phyloP scores from a whole-genome alignment of 35 echinoderm and acorn worm genomes.

The Antedon bifida region DNA sequence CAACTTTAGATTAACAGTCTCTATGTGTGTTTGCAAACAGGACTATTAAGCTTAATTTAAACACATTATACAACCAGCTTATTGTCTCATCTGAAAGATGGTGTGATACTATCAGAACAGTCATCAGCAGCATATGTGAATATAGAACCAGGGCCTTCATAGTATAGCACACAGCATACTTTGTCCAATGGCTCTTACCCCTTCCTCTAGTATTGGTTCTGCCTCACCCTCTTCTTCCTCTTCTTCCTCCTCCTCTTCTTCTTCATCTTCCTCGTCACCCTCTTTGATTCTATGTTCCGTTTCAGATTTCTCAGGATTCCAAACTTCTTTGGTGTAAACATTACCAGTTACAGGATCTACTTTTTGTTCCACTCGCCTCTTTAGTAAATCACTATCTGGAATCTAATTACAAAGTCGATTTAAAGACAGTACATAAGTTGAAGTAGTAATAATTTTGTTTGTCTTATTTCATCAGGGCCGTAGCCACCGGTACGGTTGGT shows the following conservation, averaged over 20 bases:
- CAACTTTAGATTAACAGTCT: background rate
- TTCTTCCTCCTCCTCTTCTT: conserved; percentile 88
- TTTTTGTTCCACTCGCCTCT: conserved; percentile 46
- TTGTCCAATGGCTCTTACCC: background rate
- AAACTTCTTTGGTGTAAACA: conserved; percentile 71
- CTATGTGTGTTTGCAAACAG: background rate
- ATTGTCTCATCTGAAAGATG: too few relatives aligned
- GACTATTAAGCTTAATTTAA: too few relatives aligned
- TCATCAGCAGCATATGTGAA: too few relatives aligned
- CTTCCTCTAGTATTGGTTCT: background rate
- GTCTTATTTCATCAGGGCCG: too few relatives aligned
- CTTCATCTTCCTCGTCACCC: conserved; percentile 71
- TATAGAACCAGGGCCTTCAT: too few relatives aligned
- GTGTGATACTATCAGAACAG: too few relatives aligned
- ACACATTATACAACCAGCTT: too few relatives aligned
- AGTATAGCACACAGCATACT: too few relatives aligned
- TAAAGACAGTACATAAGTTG: too few relatives aligned
- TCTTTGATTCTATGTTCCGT: conserved; percentile 44
- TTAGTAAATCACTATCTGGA: conserved; percentile 57
- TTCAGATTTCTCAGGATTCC: conserved; percentile 77
- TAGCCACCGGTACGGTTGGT: too few relatives aligned
- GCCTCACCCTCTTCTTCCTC: conserved; percentile 43
- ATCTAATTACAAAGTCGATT: conserved; percentile 27
- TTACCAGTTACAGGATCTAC: conserved; percentile 61
- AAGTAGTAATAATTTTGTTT: too few relatives aligned